A percentile compares a stretch with the other conserved stretches of the same genome.
phyloP scores from a whole-genome alignment of 2,113 vertebrate species.

The Chrysemys picta region DNA sequence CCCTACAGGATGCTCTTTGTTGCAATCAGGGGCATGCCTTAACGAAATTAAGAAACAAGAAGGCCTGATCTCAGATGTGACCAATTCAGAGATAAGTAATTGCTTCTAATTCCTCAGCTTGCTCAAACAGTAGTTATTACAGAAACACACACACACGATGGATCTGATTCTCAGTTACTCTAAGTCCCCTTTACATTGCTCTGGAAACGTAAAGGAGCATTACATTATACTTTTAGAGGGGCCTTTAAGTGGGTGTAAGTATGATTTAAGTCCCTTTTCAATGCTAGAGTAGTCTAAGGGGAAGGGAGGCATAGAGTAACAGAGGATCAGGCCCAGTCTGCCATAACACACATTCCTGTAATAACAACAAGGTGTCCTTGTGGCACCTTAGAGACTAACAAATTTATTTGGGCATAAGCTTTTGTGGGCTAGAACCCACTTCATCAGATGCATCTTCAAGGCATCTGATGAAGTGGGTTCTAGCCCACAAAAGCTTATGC shows the following conservation, averaged over 20 bases:
- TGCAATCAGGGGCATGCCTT: neutral
- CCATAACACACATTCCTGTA: neutral
- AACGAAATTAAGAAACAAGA: neutral
- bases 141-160: neutral
- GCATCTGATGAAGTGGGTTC: no score
- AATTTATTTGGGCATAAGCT: no score
- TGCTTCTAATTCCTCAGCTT: neutral
- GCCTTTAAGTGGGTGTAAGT: neutral
- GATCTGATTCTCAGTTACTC: neutral
- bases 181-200: neutral
- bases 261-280: neutral
- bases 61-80: neutral
- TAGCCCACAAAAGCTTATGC: no score
- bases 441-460: no score
- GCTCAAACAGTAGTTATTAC: neutral
- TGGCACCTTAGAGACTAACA: no score
- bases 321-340: neutral
- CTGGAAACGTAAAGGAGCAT: neutral
- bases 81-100: neutral
- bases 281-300: neutral
- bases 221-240: conserved; percentile 5
- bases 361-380: neutral
- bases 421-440: no score
- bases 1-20: neutral
- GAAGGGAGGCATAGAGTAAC: neutral